These are phyloP conservation scores for Rapana venosa DNA, from an alignment of 2,888 invertebrate genomes.

Conservation along the genomic window DNA sequence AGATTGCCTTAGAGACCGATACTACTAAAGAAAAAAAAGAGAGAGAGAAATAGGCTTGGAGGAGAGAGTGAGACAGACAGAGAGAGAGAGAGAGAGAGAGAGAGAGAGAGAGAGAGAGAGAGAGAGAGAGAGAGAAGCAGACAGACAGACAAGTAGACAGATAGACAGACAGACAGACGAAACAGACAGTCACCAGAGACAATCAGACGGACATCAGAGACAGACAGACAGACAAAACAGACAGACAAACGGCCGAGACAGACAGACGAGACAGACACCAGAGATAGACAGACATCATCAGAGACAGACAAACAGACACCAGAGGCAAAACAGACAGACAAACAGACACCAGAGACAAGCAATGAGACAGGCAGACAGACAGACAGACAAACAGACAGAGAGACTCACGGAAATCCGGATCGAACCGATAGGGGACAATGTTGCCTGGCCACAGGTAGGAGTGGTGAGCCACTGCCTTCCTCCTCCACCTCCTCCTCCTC, in stretches of 20 bases:
- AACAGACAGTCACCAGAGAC: too few relatives aligned
- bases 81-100: too few relatives aligned
- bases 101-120: too few relatives aligned
- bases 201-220: background rate
- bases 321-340: background rate
- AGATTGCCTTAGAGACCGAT: too few relatives aligned
- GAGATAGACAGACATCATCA: background rate
- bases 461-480: conserved; percentile 46
- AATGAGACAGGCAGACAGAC: background rate
- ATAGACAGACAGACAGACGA: background rate
- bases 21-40: too few relatives aligned
- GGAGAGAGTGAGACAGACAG: too few relatives aligned
- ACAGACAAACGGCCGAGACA: background rate
- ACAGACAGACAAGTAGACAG: too few relatives aligned
- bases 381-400: background rate
- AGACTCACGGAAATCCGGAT: conserved; percentile 48
- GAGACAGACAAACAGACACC: background rate
- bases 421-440: conserved; percentile 48
- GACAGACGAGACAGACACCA: background rate
- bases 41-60: too few relatives aligned
- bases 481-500: conserved; percentile 10
- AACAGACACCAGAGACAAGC: background rate
- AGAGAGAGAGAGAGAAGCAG: too few relatives aligned
- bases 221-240: background rate
- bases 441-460: conserved; percentile 47